Evolutionary conservation across 2,888 invertebrate species (phyloP).

Genomic region (Muschampia plurimacula): DNA sequence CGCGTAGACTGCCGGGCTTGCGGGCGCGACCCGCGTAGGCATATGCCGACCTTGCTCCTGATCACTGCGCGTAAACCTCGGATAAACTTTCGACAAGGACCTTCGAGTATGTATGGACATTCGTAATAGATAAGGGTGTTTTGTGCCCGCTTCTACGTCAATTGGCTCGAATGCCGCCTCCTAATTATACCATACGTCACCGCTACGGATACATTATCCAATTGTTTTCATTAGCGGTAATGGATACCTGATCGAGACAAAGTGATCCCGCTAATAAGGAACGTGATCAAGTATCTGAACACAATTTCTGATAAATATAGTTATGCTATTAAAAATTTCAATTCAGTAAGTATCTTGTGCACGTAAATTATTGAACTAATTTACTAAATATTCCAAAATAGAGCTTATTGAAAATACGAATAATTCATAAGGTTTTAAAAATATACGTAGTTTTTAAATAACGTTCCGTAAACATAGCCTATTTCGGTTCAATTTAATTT

Average conservation of each 20-base stretch:
- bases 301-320: constrained; percentile 17
- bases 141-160: constrained; percentile 32
- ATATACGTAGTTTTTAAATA: too few species aligned
- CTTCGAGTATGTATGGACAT: constrained; percentile 41
- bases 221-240: constrained; percentile 36
- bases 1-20: constrained; percentile 65
- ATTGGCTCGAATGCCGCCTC: constrained; percentile 30
- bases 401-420: too few species aligned
- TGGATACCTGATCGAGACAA: constrained; percentile 35
- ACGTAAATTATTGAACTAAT: neutral
- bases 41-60: constrained; percentile 67
- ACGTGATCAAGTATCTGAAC: constrained; percentile 23
- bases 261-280: constrained; percentile 26
- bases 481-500: too few species aligned
- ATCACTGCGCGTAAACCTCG: constrained; percentile 65
- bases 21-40: constrained; percentile 51
- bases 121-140: constrained; percentile 51
- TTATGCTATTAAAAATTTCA: neutral
- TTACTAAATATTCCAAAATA: too few species aligned
- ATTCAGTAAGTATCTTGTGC: neutral
- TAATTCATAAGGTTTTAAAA: too few species aligned
- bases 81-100: constrained; percentile 67
- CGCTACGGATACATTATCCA: constrained; percentile 32
- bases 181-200: constrained; percentile 33
- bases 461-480: neutral